Conservation (phyloP, 2,797 vertebrate genomes). For the Pangasius sanitwongsei region DNA sequence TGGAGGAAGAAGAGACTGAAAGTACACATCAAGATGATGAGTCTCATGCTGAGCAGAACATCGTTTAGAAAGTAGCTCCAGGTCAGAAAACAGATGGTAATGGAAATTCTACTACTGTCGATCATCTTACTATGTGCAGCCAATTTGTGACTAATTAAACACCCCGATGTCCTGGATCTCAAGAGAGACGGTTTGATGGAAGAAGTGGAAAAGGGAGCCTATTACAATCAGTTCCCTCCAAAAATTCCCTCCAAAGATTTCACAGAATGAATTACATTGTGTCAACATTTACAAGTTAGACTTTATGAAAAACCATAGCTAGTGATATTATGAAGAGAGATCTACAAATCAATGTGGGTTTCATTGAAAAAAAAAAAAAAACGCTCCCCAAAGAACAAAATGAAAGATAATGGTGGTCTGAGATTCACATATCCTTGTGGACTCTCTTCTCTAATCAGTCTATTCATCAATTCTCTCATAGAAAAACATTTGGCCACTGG, state of each 20-base stretch:
- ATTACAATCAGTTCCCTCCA: background rate
- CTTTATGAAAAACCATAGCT: background rate
- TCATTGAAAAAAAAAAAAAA: background rate
- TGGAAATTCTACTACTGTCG: background rate
- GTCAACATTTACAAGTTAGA: background rate
- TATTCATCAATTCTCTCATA: background rate
- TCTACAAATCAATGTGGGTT: background rate
- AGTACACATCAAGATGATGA: background rate
- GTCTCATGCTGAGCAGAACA: background rate
- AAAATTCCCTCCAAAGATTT: background rate
- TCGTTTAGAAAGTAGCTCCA: slow-evolving; percentile 12
- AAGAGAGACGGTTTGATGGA: slow-evolving; percentile 6
- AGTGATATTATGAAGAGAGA: background rate
- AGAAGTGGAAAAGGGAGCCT: background rate
- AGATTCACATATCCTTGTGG: background rate
- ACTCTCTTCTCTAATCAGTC: slow-evolving; percentile 1
- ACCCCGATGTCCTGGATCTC: slow-evolving; percentile 14
- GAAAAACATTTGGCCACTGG: background rate
- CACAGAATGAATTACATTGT: background rate
- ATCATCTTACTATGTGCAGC: slow-evolving; percentile 11
- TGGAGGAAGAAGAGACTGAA: slow-evolving; percentile 2
- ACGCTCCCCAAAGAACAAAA: background rate
- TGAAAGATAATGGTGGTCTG: background rate
- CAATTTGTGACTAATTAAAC: slow-evolving; percentile 31
- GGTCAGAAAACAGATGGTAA: slow-evolving; percentile 40